phyloP scores from a whole-genome alignment of 1,140 invertebrate species.

The Drosophila ercepeae region DNA sequence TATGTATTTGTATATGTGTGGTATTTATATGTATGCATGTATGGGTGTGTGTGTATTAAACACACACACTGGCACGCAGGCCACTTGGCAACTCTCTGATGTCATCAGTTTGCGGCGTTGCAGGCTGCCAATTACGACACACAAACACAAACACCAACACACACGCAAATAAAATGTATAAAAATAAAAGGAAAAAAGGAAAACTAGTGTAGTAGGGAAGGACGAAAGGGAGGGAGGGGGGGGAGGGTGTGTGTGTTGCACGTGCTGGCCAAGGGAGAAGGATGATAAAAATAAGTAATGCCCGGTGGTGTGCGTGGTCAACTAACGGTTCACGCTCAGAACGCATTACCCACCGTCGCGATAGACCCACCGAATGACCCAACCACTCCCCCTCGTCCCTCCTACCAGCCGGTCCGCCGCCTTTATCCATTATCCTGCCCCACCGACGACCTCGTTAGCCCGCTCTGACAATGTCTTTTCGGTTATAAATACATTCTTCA shows the following conservation, averaged over 20 bases:
- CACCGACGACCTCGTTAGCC: slow-evolving; percentile 29
- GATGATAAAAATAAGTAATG: slow-evolving; percentile 47
- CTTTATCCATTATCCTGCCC: slow-evolving; percentile 11
- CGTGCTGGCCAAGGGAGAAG: slow-evolving; percentile 15
- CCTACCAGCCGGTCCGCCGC: not conserved
- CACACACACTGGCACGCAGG: slow-evolving; percentile 7
- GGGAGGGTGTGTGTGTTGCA: slow-evolving; percentile 9
- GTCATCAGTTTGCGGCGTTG: slow-evolving; percentile 56
- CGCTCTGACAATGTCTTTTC: slow-evolving; percentile 39
- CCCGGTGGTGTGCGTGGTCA: slow-evolving; percentile 45
- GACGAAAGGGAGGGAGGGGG: not conserved
- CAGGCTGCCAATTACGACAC: slow-evolving; percentile 68
- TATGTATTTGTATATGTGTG: not conserved
- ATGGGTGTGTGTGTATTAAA: not conserved
- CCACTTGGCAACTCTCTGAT: slow-evolving; percentile 37
- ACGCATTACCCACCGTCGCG: slow-evolving; percentile 32
- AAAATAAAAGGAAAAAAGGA: not conserved
- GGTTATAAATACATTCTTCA: slow-evolving; percentile 52
- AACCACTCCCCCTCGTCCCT: not conserved
- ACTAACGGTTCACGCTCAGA: slow-evolving; percentile 47
- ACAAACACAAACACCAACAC: slow-evolving; percentile 57
- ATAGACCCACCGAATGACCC: slow-evolving; percentile 11
- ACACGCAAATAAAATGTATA: slow-evolving; percentile 16
- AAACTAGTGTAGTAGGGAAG: not conserved
- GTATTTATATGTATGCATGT: not conserved